A percentile compares a stretch with the other conserved stretches of the same genome.
These are phyloP conservation scores for Stichodactyla helianthus DNA, from an alignment of 64 coral and sea anemone genomes.

Conservation along the genomic window DNA sequence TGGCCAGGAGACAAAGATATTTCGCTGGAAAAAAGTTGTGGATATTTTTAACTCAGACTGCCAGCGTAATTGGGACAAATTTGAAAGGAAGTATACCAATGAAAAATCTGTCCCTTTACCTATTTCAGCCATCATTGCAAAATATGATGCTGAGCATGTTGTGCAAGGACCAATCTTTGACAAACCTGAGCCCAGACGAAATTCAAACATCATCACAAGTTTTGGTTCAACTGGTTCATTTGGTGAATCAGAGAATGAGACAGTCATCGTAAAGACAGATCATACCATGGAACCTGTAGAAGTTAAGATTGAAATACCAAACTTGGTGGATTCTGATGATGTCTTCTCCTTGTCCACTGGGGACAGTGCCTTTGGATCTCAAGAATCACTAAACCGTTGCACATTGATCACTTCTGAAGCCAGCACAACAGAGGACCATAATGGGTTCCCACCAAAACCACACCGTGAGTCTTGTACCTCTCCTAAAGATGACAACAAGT, in stretches of 20 bases:
- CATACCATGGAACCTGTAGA: constrained; percentile 12
- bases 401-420: background rate
- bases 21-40: constrained; percentile 98
- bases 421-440: background rate
- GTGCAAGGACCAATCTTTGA: constrained; percentile 77
- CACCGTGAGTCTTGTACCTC: background rate
- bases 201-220: background rate
- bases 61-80: constrained; percentile 64
- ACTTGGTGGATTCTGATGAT: constrained; percentile 19
- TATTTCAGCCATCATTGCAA: constrained; percentile 82
- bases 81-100: constrained; percentile 81
- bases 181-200: constrained; percentile 35
- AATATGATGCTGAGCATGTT: constrained; percentile 75
- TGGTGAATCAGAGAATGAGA: constrained; percentile 14
- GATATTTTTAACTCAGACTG: constrained; percentile 93
- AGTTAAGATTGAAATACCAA: constrained; percentile 30
- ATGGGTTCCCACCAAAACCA: background rate
- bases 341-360: background rate
- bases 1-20: constrained; percentile 99
- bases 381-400: background rate
- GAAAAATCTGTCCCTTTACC: constrained; percentile 70
- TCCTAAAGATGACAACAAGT: constrained; percentile 34
- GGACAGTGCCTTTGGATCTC: constrained; percentile 20
- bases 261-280: constrained; percentile 12
- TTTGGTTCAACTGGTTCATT: background rate